A percentile compares a stretch with the other conserved stretches of the same genome.
Evolutionary conservation across 2,113 vertebrate genomes (phyloP).

Genomic region (Ciconia maguari): DNA sequence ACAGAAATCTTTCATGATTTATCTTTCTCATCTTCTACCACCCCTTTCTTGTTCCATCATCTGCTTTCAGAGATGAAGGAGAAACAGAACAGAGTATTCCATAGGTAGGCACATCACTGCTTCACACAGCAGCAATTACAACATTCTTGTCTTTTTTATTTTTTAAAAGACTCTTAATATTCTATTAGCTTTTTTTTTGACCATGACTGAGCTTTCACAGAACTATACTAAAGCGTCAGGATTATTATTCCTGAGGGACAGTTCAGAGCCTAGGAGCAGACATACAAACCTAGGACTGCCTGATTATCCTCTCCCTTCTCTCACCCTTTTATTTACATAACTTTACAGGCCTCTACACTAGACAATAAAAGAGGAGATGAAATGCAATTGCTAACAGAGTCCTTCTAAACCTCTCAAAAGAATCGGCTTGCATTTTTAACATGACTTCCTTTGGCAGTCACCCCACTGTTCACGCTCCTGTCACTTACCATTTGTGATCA

Average conservation of each 20-base stretch:
- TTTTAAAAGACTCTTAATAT: not conserved
- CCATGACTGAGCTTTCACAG: not conserved
- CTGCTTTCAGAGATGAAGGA: not conserved
- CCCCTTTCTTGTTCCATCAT: not conserved
- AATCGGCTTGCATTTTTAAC: not conserved
- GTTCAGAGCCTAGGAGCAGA: not conserved
- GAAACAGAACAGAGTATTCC: not conserved
- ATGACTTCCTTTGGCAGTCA: not conserved
- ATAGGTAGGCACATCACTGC: not conserved
- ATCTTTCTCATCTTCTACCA: not conserved
- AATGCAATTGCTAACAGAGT: not conserved
- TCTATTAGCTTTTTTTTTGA: not conserved
- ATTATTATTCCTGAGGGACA: not conserved
- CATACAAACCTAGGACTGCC: no score
- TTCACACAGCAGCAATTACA: not conserved
- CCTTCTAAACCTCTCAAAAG: not conserved
- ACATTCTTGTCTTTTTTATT: not conserved
- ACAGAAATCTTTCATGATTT: not conserved
- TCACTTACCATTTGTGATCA: not conserved
- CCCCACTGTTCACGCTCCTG: not conserved
- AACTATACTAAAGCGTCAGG: rapidly evolving
- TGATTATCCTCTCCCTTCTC: not conserved
- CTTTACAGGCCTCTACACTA: not conserved
- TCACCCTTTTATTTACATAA: not conserved
- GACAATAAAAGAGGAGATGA: not conserved